Percentiles rank a stretch among this genome's conserved stretches.
Conservation (phyloP, 2,797 vertebrate genomes). For the Melanotaenia nigrans region DNA sequence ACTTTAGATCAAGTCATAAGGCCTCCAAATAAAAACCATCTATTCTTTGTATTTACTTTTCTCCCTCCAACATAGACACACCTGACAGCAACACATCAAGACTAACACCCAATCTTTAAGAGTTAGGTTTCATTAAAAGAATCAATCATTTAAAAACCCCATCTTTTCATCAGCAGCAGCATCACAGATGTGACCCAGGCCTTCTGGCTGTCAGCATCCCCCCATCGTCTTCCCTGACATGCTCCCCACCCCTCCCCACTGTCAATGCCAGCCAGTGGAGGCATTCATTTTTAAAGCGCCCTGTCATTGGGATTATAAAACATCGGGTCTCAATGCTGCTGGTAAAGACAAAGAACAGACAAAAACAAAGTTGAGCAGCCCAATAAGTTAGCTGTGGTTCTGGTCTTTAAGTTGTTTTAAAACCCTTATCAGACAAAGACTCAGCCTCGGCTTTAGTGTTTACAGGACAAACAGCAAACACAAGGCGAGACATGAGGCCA, state of each 20-base stretch:
- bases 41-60: too few species aligned
- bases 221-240: slow-evolving; percentile 3
- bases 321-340: slow-evolving; percentile 27
- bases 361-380: slow-evolving; percentile 5
- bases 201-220: slow-evolving; percentile 54
- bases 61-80: neutral
- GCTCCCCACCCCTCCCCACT: slow-evolving; percentile 14
- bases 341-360: slow-evolving; percentile 40
- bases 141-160: slow-evolving; percentile 84
- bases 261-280: slow-evolving; percentile 70
- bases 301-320: slow-evolving; percentile 69
- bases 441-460: slow-evolving; percentile 48
- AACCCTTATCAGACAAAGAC: slow-evolving; percentile 6
- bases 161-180: slow-evolving; percentile 75
- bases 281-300: slow-evolving; percentile 79
- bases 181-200: slow-evolving; percentile 76
- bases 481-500: slow-evolving; percentile 36
- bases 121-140: slow-evolving; percentile 77
- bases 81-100: neutral
- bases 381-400: slow-evolving; percentile 2
- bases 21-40: too few species aligned
- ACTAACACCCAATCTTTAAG: slow-evolving; percentile 43
- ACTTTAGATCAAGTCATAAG: neutral
- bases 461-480: slow-evolving; percentile 66
- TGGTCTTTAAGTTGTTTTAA: slow-evolving; percentile 9